phyloP scores from a whole-genome alignment of 2,113 vertebrate species.

The Phasianus colchicus region DNA sequence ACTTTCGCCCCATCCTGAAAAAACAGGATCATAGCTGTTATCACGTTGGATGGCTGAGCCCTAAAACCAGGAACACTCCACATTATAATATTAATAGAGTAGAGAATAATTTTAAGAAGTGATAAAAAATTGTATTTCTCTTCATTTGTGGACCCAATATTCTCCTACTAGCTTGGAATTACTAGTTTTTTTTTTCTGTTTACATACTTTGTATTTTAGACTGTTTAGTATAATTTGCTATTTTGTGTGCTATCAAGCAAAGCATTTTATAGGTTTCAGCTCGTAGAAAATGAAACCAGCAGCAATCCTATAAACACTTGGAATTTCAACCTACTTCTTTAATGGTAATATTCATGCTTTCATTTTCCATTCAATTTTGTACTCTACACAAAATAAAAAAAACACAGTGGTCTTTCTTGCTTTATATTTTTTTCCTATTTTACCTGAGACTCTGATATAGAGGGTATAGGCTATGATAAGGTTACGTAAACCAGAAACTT shows the following conservation, averaged over 20 bases:
- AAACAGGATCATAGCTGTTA: accelerated
- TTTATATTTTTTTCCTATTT: not conserved
- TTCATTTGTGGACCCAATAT: not conserved
- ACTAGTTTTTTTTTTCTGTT: not conserved
- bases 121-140: not conserved
- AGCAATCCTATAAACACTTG: not conserved
- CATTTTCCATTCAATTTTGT: not conserved
- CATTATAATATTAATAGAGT: not conserved
- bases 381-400: not conserved
- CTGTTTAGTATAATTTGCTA: not conserved
- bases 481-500: not conserved
- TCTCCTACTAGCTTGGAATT: not conserved
- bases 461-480: not conserved
- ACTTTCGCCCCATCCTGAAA: not conserved
- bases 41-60: not conserved
- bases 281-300: not conserved
- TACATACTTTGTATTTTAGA: not conserved
- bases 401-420: not conserved
- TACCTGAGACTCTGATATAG: not conserved
- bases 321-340: not conserved
- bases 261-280: not conserved
- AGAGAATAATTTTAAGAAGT: not conserved
- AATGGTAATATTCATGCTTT: not conserved
- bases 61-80: not conserved
- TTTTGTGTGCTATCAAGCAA: not conserved